A percentile compares a stretch with the other conserved stretches of the same genome.
Evolutionary conservation across 1,140 invertebrate species (phyloP).

Genomic region (Brachionus manjavacas): DNA sequence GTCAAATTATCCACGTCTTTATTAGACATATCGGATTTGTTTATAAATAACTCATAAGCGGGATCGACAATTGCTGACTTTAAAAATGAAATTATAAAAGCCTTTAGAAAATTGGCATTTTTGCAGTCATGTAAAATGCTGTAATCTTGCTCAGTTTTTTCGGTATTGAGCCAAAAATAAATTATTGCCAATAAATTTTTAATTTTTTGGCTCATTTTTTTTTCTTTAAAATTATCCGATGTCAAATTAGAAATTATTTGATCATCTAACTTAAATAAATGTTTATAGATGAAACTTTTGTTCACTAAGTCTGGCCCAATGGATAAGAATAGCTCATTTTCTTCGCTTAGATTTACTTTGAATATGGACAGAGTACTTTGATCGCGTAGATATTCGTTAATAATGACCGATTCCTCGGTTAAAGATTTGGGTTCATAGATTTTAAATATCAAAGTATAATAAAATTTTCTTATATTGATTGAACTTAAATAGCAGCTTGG

Average conservation of each 20-base stretch:
- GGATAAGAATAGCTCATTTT: slow-evolving; percentile 1
- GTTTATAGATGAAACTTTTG: not conserved
- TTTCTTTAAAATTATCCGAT: not conserved
- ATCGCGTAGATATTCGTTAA: not conserved
- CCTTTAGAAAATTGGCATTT: not conserved
- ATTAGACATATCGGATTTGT: not conserved
- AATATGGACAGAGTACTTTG: not conserved
- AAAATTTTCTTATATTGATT: not conserved
- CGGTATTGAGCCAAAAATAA: slow-evolving; percentile 22
- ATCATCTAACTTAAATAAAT: not conserved
- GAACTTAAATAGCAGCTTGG: slow-evolving; percentile 18
- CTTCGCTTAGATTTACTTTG: not conserved
- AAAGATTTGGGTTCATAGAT: not conserved
- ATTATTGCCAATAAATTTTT: not conserved
- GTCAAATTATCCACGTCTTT: not conserved
- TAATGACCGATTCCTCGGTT: not conserved
- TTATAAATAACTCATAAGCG: not conserved
- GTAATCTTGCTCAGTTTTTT: not conserved
- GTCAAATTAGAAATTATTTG: not conserved
- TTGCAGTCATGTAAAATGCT: not conserved
- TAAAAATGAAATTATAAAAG: slow-evolving; percentile 27
- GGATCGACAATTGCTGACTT: slow-evolving; percentile 17
- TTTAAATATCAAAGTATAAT: not conserved
- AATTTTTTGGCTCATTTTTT: not conserved
- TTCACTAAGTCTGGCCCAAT: not conserved